phyloP scores from a whole-genome alignment of 2,113 vertebrate species.

The Talpa occidentalis region DNA sequence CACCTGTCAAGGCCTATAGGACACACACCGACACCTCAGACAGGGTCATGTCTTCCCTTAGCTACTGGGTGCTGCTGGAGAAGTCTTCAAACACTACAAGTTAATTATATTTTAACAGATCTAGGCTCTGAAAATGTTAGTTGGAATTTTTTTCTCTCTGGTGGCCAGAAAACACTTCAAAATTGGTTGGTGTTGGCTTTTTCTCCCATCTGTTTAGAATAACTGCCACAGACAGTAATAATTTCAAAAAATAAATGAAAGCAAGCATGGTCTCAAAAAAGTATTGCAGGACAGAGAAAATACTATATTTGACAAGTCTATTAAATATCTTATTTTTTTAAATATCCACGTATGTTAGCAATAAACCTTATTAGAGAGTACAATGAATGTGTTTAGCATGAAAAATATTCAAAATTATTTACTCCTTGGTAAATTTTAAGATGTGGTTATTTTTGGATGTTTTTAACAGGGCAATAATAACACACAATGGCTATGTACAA shows the following conservation, averaged over 20 bases:
- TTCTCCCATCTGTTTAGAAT: slow-evolving; percentile 43
- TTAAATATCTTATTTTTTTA: slow-evolving; percentile 47
- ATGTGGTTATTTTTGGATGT: slow-evolving; percentile 60
- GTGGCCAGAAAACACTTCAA: slow-evolving; percentile 22
- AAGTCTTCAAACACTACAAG: background rate
- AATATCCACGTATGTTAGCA: slow-evolving; percentile 22
- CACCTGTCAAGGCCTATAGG: background rate
- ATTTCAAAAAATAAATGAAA: slow-evolving; percentile 67
- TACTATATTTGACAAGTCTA: slow-evolving; percentile 42
- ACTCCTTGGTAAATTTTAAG: slow-evolving; percentile 55
- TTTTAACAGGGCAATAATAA: slow-evolving; percentile 22
- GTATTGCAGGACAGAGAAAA: slow-evolving; percentile 38
- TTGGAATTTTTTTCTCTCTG: background rate
- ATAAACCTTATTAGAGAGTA: slow-evolving; percentile 44
- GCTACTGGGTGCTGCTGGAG: background rate
- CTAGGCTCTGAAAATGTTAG: slow-evolving; percentile 59
- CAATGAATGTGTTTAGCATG: slow-evolving; percentile 27
- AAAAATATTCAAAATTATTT: slow-evolving; percentile 37
- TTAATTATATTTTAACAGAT: slow-evolving; percentile 68
- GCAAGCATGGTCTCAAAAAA: slow-evolving; percentile 33
- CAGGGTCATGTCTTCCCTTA: background rate
- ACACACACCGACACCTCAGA: background rate
- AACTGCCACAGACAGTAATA: slow-evolving; percentile 42
- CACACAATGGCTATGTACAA: background rate
- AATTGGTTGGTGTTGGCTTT: background rate